Base-by-base conservation (phyloP, 2,113 vertebrate species). In the Entomyzon cyanotis region DNA sequence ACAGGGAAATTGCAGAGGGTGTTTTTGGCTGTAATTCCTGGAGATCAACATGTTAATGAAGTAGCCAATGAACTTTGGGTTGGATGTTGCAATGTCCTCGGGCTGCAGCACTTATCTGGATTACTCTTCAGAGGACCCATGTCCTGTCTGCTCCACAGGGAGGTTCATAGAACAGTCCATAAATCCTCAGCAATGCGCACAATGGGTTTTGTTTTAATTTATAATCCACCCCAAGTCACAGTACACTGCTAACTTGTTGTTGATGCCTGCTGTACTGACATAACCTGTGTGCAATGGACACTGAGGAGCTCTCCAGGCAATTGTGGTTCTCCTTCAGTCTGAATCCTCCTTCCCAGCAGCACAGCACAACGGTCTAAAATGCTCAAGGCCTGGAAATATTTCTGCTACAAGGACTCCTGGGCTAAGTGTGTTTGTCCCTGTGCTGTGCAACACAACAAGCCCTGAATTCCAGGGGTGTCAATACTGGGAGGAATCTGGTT, bases 21-120 rank as follows among this genome's bases (percentile, higher is more conserved):
- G 80, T 65, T 65, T 78, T 60, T 95, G 87, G 58, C 92, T 93
- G 55, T 23, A 56, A 47, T 79, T 94, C 71, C 82, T 84, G 52
- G 92, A 88, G 75, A 86, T 92, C 84, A 70, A 41, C 79, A 44
- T 9, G 22, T 74, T 94, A 56, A 90, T 74, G 92, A 86, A 93
- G 79, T 3, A 88, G 62, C 31, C 15, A 4, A 49, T 55, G 90
- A 95, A 95, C 96, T 96, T 97, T 96, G 95, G 41, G 85, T n/a
- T 86, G 79, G 50, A 47, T 94, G 92, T 90, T 41, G 93, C 93
- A 97, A 95, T 70, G 88, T 65, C 42, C 82, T 46, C 0, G 4
- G 78, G 75, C 75, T 73, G 50, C 9, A 31, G 60, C 24, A 79
- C 82, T 96, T 94, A 95, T 71, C 93, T 95, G 71, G 67, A 88